Conservation (phyloP, 2,888 invertebrate genomes). For the Chrysomela aeneicollis region DNA sequence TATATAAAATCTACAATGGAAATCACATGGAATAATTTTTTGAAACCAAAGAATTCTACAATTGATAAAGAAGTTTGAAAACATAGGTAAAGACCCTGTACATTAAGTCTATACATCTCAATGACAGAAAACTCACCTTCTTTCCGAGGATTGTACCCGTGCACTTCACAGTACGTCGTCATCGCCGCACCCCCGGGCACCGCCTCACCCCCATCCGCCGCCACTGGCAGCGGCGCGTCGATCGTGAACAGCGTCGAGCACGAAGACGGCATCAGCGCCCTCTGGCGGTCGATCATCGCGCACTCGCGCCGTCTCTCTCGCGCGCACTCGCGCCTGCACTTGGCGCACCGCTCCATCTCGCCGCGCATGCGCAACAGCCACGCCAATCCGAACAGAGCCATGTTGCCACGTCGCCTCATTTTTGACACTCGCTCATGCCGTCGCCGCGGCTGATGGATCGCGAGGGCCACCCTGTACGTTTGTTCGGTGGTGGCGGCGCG, state of each 20-base stretch:
- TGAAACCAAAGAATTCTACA: too few relatives aligned
- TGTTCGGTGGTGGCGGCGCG: not conserved
- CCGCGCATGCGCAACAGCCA: constrained; percentile 84
- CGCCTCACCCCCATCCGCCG: constrained; percentile 39
- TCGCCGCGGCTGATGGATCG: constrained; percentile 43
- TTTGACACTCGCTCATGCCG: constrained; percentile 47
- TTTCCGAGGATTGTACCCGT: constrained; percentile 66
- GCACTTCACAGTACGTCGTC: constrained; percentile 68
- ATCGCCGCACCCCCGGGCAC: constrained; percentile 54
- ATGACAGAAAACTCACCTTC: constrained; percentile 60
- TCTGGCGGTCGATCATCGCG: constrained; percentile 38
- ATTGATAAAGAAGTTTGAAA: too few relatives aligned
- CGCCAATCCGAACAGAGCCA: constrained; percentile 88
- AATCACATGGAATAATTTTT: too few relatives aligned
- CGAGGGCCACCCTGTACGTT: constrained; percentile 24
- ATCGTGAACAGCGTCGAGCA: constrained; percentile 65
- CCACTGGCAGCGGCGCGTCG: constrained; percentile 58
- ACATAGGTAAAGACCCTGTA: too few relatives aligned
- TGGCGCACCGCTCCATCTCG: constrained; percentile 79
- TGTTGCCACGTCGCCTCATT: constrained; percentile 63
- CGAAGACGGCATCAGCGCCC: constrained; percentile 47
- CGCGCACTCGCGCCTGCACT: constrained; percentile 64
- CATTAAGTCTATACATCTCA: too few relatives aligned
- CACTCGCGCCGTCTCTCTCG: constrained; percentile 28
- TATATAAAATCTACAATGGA: too few relatives aligned